Base-by-base conservation (phyloP, 2,888 invertebrate species). In the Morinoia aosen region DNA sequence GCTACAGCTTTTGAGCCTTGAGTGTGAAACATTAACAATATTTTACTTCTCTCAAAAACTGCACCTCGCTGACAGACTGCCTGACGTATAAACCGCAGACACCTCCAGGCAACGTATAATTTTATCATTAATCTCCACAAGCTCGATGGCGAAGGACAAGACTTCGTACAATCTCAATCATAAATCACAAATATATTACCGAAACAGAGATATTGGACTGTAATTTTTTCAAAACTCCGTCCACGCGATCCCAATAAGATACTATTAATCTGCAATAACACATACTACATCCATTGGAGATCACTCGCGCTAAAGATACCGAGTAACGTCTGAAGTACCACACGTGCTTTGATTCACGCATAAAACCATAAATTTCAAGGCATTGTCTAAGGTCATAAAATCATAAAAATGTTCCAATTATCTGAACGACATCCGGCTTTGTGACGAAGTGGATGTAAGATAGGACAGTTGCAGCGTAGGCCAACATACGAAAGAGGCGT, bases 281-380 rank as follows among this genome's bases (percentile, higher is more conserved):
- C 33, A 33, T 33, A 76, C 76, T 76, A 61, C 61, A 76, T 16
- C 76, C 25, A 76, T 19, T 76, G 76, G 25, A 8, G 76, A 33
- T 76, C 33, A 33, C 33, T 12, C 8, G 19, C 16, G 76, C 8
- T 33, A 19, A 33, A 76, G 19, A 16, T 10, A 76, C 25, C 61
- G 61, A 19, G 61, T 61, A 19, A 61, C 19, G 19, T 33, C 25
- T 76, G 76, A 76, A 76, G 76, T 76, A 33, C 25, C 76, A 25
- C 76, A 8, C 25, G 76, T 33, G 2, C 76, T 19, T 76, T 76
- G 76, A 76, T 76, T 76, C 25, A 76, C 76, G 76, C 33, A 76
- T 76, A 76, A 76, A 76, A 76, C 76, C 76, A 76, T 76, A 76
- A 76, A 76, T 76, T 76, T 76, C 16, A 76, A 61, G 76, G 76